Evolutionary conservation across 2,113 vertebrate genomes (phyloP), one percentile per base, ranked within the genome.

Genomic region (Percopsis transmontana): DNA sequence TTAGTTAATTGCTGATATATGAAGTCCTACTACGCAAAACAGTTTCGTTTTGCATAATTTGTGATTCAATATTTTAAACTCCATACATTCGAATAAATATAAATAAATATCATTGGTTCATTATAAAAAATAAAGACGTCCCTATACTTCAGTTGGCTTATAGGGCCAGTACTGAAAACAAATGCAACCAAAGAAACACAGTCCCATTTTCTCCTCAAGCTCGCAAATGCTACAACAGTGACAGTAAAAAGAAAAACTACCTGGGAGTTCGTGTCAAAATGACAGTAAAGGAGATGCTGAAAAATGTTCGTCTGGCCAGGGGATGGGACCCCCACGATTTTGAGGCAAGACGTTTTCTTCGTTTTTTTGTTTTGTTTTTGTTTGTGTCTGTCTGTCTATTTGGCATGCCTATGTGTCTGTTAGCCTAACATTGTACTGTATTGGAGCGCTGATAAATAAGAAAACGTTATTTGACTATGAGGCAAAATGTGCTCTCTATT

Each of bases 221-320:
- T n/a, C 1, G 54, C 52, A 89, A 83, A 68, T 56, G 64, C 62
- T 40, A 72, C 11, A 40, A 77, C 21, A 69, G 33, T 6, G 68
- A 55, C 2, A 11, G 67, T 18, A 89, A 91, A 21, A 93, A 85
- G 82, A 89, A 88, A 19, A 33, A 33, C 27, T 95, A 95, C 79
- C 76, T 94, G 2, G 94, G 95, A 0, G 95, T 96, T 20, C 92
- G 94, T 24, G 95, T 96, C 3, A 92, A 89, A 81, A 93, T 92
- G 93, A 94, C 94, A 0, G 94, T 96, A 0, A 89, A 88, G 67
- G 95, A 96, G 41, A 21, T 96, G 62, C 88, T 96, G 62, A 88
- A 70, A 23, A 93, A 91, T 57, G 85, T 93, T 12, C 90, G 94
- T 0, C 68, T 89, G 3, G 88, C 93, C 57, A 89, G 86, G 60